phyloP scores from a whole-genome alignment of 1,140 invertebrate species.

The Pseudomyrmex flavicornis region DNA sequence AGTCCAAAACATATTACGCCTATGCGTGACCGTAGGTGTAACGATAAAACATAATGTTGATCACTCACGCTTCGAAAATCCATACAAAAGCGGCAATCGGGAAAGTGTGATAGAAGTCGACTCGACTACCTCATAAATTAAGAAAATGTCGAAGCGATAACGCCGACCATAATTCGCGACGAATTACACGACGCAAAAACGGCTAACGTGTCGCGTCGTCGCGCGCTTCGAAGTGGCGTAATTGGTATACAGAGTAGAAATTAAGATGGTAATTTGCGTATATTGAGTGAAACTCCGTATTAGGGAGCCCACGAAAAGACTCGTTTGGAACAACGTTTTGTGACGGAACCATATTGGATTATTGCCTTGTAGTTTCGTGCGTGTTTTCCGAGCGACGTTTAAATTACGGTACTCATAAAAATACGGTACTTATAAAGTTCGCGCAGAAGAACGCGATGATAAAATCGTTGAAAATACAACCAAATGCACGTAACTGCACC shows the following conservation, averaged over 20 bases:
- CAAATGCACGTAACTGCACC: neutral
- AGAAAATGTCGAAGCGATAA: slow-evolving; percentile 47
- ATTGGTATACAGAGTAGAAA: slow-evolving; percentile 52
- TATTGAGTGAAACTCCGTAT: slow-evolving; percentile 33
- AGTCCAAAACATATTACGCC: neutral
- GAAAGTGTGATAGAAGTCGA: slow-evolving; percentile 25
- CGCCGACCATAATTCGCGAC: slow-evolving; percentile 30
- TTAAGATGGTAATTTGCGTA: neutral
- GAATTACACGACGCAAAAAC: slow-evolving; percentile 27
- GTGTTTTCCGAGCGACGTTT: slow-evolving; percentile 21
- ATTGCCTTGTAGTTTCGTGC: slow-evolving; percentile 27
- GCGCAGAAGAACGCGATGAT: neutral
- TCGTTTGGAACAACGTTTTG: neutral
- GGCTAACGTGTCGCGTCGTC: slow-evolving; percentile 3
- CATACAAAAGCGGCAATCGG: neutral
- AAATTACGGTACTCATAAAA: slow-evolving; percentile 26
- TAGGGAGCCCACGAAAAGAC: neutral
- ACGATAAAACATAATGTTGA: neutral
- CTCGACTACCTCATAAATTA: slow-evolving; percentile 48
- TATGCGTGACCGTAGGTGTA: neutral
- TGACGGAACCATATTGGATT: slow-evolving; percentile 24
- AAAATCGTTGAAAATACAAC: slow-evolving; percentile 42
- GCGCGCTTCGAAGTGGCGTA: slow-evolving; percentile 54
- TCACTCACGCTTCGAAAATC: neutral
- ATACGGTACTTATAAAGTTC: slow-evolving; percentile 18